Evolutionary conservation across 2,113 vertebrate species (phyloP).

Genomic region (Gobiocypris rarus): DNA sequence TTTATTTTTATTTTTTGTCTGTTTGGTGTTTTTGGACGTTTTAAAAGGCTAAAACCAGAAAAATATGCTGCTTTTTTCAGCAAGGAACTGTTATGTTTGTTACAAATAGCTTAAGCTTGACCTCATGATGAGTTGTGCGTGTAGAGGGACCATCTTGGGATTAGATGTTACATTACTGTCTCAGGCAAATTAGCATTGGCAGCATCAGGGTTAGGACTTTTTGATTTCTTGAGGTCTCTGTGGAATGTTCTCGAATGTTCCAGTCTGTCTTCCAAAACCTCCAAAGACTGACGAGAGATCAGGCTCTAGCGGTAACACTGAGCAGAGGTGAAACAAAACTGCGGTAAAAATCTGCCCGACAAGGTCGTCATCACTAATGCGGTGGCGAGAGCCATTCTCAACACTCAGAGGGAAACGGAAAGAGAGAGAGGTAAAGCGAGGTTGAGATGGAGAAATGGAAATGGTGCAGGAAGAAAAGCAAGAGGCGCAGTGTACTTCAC

Average conservation of each 20-base stretch:
- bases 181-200: neutral
- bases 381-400: slow-evolving; percentile 45
- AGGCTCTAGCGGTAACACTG: slow-evolving; percentile 26
- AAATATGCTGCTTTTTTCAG: neutral
- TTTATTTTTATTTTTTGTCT: neutral
- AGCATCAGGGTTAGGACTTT: slow-evolving; percentile 18
- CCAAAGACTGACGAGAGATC: slow-evolving; percentile 4
- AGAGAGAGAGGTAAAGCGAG: slow-evolving; percentile 24
- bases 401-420: slow-evolving; percentile 38
- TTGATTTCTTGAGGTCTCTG: slow-evolving; percentile 17
- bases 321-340: slow-evolving; percentile 44
- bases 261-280: slow-evolving; percentile 26
- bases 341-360: slow-evolving; percentile 42
- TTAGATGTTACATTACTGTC: slow-evolving; percentile 36
- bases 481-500: slow-evolving; percentile 30
- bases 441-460: slow-evolving; percentile 36
- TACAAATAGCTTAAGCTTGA: neutral
- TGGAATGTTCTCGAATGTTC: slow-evolving; percentile 28
- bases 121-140: slow-evolving; percentile 14
- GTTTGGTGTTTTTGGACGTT: neutral
- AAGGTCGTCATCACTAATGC: slow-evolving; percentile 45
- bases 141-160: slow-evolving; percentile 22
- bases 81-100: neutral
- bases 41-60: neutral
- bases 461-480: slow-evolving; percentile 32